Percentiles rank a stretch among this genome's conserved stretches.
phyloP scores from a whole-genome alignment of 2,113 vertebrate genomes.

The Albula glossodonta region DNA sequence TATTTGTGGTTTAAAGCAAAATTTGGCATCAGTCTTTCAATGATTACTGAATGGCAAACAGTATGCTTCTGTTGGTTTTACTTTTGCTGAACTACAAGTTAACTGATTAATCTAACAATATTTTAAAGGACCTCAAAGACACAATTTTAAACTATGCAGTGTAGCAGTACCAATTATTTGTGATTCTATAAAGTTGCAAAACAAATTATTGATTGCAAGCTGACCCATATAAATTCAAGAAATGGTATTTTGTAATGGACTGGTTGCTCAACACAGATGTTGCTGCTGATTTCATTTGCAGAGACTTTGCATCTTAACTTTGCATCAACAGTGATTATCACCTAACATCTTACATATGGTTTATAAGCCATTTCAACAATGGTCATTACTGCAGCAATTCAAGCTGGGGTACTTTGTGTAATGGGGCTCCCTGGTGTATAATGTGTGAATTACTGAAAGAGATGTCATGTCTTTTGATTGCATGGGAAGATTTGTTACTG shows the following conservation, averaged over 20 bases:
- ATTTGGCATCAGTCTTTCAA: no score
- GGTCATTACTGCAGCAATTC: constrained; percentile 10
- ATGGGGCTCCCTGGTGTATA: not conserved
- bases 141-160: no score
- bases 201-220: no score
- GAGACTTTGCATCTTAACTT: not conserved
- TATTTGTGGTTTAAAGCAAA: no score
- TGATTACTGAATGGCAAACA: no score
- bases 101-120: no score
- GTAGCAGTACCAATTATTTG: no score
- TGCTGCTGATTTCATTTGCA: not conserved
- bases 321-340: not conserved
- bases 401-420: constrained; percentile 3
- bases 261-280: not conserved
- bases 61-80: no score
- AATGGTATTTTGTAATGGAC: not conserved
- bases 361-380: constrained; percentile 1
- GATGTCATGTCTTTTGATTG: not conserved
- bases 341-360: constrained; percentile 1
- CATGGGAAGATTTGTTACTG: not conserved
- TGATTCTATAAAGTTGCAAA: no score
- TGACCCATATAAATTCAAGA: not conserved
- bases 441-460: not conserved
- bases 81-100: no score
- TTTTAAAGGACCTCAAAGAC: no score